A percentile compares a stretch with the other conserved stretches of the same genome.
These are phyloP conservation scores for Microtus montanus DNA, from an alignment of 2,113 vertebrate genomes.

Conservation along the genomic window DNA sequence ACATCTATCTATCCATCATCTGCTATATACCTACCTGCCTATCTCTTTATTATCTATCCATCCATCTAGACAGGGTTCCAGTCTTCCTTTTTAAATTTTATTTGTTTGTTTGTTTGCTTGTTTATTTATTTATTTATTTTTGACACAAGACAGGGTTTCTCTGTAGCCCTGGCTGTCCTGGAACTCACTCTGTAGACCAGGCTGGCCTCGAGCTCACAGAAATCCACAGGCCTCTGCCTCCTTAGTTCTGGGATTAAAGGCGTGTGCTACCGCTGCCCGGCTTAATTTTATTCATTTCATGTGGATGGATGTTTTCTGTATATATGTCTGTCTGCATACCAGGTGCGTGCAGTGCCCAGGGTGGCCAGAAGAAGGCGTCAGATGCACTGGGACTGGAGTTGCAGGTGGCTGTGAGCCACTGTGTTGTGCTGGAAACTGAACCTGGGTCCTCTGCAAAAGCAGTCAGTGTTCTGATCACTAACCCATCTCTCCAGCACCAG, in stretches of 20 bases:
- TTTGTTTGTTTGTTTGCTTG: neutral
- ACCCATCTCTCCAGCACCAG: neutral
- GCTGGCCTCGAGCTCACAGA: neutral
- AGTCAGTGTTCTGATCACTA: neutral
- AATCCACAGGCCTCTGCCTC: neutral
- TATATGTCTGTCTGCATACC: neutral
- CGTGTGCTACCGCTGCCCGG: neutral
- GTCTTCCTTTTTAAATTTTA: neutral
- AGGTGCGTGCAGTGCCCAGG: neutral
- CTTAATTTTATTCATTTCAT: neutral
- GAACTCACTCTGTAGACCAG: neutral
- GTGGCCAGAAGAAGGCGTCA: neutral
- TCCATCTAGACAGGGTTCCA: neutral
- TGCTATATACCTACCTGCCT: neutral
- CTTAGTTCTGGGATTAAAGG: neutral
- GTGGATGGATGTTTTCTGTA: neutral
- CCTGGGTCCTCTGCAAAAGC: neutral
- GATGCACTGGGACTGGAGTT: neutral
- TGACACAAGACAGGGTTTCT: neutral
- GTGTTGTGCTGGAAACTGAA: neutral
- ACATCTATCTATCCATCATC: neutral
- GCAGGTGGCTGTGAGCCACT: neutral
- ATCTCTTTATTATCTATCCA: neutral
- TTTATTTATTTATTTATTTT: neutral
- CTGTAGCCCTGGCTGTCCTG: neutral